phyloP scores from a whole-genome alignment of 2,113 vertebrate species.

The Indri indri region DNA sequence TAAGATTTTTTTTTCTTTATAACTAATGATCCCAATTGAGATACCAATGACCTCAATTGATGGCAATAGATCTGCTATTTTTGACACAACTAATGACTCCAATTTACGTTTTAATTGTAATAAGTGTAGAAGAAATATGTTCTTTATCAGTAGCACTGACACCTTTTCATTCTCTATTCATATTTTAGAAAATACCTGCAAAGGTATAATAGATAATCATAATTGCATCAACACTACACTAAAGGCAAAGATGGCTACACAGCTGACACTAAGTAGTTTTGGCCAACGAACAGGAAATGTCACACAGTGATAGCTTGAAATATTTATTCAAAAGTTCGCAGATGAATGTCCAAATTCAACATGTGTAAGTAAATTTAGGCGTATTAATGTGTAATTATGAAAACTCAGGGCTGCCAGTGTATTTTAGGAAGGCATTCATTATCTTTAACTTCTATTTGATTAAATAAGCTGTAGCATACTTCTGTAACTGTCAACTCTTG shows the following conservation, averaged over 20 bases:
- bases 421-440: background rate
- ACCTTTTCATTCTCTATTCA: background rate
- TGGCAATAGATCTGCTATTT: background rate
- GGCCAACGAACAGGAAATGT: background rate
- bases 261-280: background rate
- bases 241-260: background rate
- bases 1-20: background rate
- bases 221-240: background rate
- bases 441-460: background rate
- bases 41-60: background rate
- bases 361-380: background rate
- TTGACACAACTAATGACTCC: background rate
- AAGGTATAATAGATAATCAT: background rate
- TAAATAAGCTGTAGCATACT: background rate
- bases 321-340: background rate
- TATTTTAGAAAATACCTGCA: constrained; percentile 8
- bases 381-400: background rate
- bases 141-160: background rate
- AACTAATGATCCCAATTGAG: background rate
- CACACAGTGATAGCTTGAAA: background rate
- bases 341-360: background rate
- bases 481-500: background rate
- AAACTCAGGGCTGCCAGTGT: background rate
- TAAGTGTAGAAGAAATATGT: background rate
- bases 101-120: constrained; percentile 36